Evolutionary conservation across 2,113 vertebrate genomes (phyloP), one percentile per base, ranked within the genome.

Genomic region (Melanerpes aurifrons): DNA sequence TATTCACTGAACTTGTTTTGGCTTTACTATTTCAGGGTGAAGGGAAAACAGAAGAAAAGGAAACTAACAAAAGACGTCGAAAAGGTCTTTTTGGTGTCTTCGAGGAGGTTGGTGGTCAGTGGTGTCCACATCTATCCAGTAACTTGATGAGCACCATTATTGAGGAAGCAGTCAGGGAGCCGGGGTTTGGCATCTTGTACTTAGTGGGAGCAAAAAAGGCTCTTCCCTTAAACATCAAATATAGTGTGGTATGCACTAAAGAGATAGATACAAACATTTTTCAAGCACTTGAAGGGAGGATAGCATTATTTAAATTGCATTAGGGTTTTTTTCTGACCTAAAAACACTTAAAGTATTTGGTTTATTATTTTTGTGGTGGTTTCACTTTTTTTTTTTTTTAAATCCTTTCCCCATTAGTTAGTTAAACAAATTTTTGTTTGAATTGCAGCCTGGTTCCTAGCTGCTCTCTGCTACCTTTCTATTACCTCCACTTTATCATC

Each of bases 1-100:
- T 73, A 84, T 63, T 53, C 7, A 6, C 9, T 17, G 59, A 73
- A 20, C 26, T 73, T 94, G 48, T 79, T 78, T 93, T 92, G 81
- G 10, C 69, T 95, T 87, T 89, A 16, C 40, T 9, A 0, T 94
- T 96, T 70, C 93, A 99, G 99, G 98, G 98, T 93, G 98, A 99
- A 82, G 98, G 97, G 94, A 99, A 98, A 81, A 87, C 78, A 0
- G 98, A 99, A 32, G 98, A 98, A 85, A 98, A 97, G 1, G 99
- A 99, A 78, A 96, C 97, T 79, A 98, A 98, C 96, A 99, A 99
- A 96, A 98, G 99, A 88, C 98, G 98, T 90, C 97, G 99, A 62
- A 99, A 97, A 89, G 98, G 98, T 67, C 89, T 97, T 61, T 70
- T 85, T 53, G 93, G 94, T 86, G 97, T 97, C 95, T 95, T 98